phyloP scores from a whole-genome alignment of 1,140 invertebrate species.

The Mya arenaria region DNA sequence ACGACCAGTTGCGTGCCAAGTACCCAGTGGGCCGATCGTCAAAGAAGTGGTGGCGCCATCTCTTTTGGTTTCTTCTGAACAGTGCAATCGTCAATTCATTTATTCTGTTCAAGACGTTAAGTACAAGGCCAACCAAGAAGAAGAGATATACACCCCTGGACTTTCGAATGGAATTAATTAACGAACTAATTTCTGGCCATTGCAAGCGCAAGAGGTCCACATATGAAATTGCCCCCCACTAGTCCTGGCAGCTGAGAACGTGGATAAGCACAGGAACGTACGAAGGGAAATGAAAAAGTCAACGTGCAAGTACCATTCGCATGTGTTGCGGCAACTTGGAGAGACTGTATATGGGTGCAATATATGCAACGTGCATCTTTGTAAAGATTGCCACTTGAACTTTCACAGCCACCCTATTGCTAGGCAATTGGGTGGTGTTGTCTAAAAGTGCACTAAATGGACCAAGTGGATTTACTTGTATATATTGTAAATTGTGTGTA shows the following conservation, averaged over 20 bases:
- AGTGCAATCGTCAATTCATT: constrained; percentile 1
- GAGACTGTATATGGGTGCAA: constrained; percentile 8
- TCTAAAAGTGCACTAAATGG: no score
- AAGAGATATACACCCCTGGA: not conserved
- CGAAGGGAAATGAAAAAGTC: no score
- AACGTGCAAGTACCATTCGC: constrained; percentile 3
- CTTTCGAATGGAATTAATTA: constrained; percentile 2
- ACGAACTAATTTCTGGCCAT: not conserved
- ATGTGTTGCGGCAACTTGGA: not conserved
- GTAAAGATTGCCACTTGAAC: no score
- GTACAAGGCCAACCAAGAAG: not conserved
- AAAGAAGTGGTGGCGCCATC: not conserved
- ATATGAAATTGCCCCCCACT: not conserved
- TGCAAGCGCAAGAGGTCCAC: not conserved
- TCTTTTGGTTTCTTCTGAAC: constrained; percentile 27
- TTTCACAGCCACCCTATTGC: no score
- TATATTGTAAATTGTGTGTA: no score
- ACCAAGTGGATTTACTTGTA: no score
- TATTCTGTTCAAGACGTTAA: not conserved
- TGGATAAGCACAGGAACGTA: no score
- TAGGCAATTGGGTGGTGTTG: no score
- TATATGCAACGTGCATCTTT: constrained; percentile 5
- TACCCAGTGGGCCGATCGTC: not conserved
- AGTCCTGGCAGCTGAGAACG: no score
- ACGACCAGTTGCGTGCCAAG: constrained; percentile 13